A percentile compares a stretch with the other conserved stretches of the same genome.
Conservation (phyloP, 2,888 invertebrate genomes). For the Matsumyia berberina region DNA sequence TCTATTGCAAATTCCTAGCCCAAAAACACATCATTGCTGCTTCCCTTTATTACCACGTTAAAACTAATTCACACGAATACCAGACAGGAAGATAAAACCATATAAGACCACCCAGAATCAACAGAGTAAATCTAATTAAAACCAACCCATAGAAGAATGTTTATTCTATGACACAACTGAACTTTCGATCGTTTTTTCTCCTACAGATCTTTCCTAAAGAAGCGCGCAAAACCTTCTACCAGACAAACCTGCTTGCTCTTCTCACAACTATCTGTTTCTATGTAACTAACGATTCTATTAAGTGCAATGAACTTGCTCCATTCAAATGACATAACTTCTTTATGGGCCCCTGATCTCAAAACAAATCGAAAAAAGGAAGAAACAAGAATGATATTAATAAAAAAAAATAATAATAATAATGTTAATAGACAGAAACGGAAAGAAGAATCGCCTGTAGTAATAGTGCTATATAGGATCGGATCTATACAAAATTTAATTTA, state of each 20-base stretch:
- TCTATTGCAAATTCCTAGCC: too few relatives aligned
- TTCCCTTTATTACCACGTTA: not conserved
- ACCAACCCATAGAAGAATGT: slow-evolving; percentile 12
- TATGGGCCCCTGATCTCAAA: slow-evolving; percentile 23
- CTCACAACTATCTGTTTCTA: slow-evolving; percentile 19
- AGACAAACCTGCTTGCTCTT: slow-evolving; percentile 62
- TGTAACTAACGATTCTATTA: slow-evolving; percentile 48
- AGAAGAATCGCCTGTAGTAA: not conserved
- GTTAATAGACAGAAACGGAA: slow-evolving; percentile 7
- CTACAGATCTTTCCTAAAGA: slow-evolving; percentile 15
- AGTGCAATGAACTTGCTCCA: slow-evolving; percentile 67
- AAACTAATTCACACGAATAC: not conserved
- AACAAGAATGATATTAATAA: slow-evolving; percentile 16
- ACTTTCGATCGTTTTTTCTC: slow-evolving; percentile 37
- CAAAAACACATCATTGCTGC: not conserved
- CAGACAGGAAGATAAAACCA: not conserved
- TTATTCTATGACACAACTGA: slow-evolving; percentile 3
- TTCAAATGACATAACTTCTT: slow-evolving; percentile 60
- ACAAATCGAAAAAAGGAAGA: slow-evolving; percentile 3
- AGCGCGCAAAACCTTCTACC: slow-evolving; percentile 36
- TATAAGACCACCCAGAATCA: not conserved
- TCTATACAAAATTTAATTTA: slow-evolving; percentile 18
- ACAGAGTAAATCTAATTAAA: slow-evolving; percentile 23
- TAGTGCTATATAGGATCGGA: not conserved
- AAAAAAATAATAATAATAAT: slow-evolving; percentile 32